Evolutionary conservation across 2,888 invertebrate species (phyloP), one percentile per base, ranked within the genome.

Genomic region (Willowsia nigromaculata): DNA sequence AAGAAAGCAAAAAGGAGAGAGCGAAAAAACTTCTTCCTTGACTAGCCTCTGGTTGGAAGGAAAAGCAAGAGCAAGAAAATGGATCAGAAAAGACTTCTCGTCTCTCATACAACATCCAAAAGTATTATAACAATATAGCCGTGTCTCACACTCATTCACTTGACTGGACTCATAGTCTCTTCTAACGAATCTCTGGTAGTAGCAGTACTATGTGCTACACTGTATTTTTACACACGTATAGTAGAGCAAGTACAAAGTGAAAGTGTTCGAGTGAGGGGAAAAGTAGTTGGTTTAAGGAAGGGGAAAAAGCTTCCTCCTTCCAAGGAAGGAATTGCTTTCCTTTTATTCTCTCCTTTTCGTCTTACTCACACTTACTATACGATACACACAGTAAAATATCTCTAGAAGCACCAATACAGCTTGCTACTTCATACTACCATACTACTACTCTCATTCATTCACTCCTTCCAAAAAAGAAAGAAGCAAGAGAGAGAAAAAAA

Each of bases 201-300:
- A 37, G 68, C 68, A 68, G 37, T 37, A 25, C 27, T 59, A 27
- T n/a, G 40, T 27, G 22, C 43, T 71, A 71, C 47, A 50, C 47
- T 27, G 22, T 50, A 50, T 76, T 68, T 71, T 71, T 71, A 27
- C 30, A 76, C 76, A 76, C 27, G 0, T 15, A 33, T 9, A 18
- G 83, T 22, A 68, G 50, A 68, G 82, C 40, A 68, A 68, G 83
- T 78, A 85, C 85, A 89, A 89, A 89, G 85, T 90, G 59, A 83
- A 89, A 84, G 85, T 90, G 81, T 88, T 87, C 86, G 83, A 90
- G 83, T 85, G 90, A 85, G 86, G 90, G 85, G 90, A 90, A 88
- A 88, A 85, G 78, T 85, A 90, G 85, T 87, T 85, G 83, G 85
- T 85, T 85, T 82, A 85, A 88, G 84, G 88, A 90, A 90, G 83